Evolutionary conservation across 2,888 invertebrate species (phyloP), one percentile per base, ranked within the genome.

Genomic region (Shargacucullia verbasci): DNA sequence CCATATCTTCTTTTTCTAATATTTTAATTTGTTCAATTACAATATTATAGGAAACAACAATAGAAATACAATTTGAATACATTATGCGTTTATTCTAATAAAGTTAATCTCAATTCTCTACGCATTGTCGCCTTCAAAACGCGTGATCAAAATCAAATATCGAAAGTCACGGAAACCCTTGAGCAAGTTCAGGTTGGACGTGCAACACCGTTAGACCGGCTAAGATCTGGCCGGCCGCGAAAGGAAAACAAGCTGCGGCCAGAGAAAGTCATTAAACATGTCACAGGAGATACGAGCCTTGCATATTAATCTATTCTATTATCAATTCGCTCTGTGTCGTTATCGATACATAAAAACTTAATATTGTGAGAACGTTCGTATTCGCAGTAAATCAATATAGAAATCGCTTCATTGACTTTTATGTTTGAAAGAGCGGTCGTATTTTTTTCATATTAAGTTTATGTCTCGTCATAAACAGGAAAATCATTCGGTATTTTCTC

Each of bases 201-300:
- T 59, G 48, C 71, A 62, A 53, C 49, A 81, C 81, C 82, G 85
- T 84, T 83, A 85, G 72, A 59, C 59, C 57, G 63, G 45, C 73
- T 65, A 80, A 86, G 84, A 86, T 86, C 78, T 79, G 74, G 65
- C 73, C 67, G 68, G 73, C 57, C 68, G 66, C 76, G 76, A 87
- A 87, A 83, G 83, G 83, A 87, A 89, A 88, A 79, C 84, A 80
- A 80, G 73, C 73, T 76, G 73, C 72, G 83, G 76, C 73, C 85
- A 87, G 92, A 90, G 92, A 93, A 93, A 92, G 92, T 90, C 91
- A 92, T 91, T 91, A 90, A 86, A 85, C 88, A 89, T 87, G 89
- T 84, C 88, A 81, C 82, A 71, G 70, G 70, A 73, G 75, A 72
- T 50, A 81, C 86, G 80, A 77, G 78, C 12, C 73, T 70, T 69